Evolutionary conservation across 2,888 invertebrate species (phyloP).

Genomic region (Xanthia togata): DNA sequence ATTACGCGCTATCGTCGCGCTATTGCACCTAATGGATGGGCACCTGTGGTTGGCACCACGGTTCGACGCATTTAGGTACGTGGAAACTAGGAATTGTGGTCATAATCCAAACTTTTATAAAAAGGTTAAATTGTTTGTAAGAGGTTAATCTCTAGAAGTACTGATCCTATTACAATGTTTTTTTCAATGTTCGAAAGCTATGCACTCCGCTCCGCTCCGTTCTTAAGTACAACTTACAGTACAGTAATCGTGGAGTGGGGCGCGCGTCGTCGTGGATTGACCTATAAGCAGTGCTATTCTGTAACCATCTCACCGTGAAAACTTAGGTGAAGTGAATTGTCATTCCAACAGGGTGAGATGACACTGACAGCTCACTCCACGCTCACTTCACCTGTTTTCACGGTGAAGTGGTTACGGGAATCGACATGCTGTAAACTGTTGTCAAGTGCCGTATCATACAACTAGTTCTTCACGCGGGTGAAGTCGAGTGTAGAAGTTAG

Average conservation of each 20-base stretch:
- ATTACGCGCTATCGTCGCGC: conserved; percentile 21
- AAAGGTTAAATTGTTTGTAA: neutral
- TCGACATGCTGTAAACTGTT: too few species aligned
- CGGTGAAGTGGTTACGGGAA: too few species aligned
- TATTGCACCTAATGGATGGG: neutral
- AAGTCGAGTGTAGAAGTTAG: neutral
- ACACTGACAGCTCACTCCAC: too few species aligned
- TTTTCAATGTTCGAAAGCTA: neutral
- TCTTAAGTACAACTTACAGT: too few species aligned
- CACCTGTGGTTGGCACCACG: conserved; percentile 11
- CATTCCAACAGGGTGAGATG: too few species aligned
- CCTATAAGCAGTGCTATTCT: too few species aligned
- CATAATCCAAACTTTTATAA: neutral
- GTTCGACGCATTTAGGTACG: conserved; percentile 4
- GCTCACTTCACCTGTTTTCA: too few species aligned
- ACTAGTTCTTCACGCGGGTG: neutral
- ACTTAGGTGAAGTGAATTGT: too few species aligned
- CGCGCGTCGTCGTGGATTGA: too few species aligned
- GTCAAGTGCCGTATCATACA: neutral
- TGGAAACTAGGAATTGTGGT: neutral
- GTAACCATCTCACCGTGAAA: too few species aligned
- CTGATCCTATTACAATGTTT: neutral
- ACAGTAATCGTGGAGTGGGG: too few species aligned
- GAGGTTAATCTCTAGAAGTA: neutral
- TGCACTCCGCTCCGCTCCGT: too few species aligned